Base-by-base conservation (phyloP, 2,888 invertebrate species). In the Pristionchus entomophagus region DNA sequence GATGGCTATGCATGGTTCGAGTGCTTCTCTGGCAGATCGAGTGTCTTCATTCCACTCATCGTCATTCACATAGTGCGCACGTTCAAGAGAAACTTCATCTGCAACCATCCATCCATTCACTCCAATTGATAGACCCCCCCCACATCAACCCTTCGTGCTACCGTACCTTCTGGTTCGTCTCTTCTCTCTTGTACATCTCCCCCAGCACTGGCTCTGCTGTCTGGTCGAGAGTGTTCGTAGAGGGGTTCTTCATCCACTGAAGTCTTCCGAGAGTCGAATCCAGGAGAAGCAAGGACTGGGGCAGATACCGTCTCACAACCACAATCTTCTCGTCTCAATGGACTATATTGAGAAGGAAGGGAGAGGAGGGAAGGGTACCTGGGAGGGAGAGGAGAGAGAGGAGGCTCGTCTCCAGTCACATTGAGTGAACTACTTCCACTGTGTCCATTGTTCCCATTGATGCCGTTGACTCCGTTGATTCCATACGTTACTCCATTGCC, bases 191-290 rank as follows among this genome's bases (percentile, higher is more conserved):
- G 8, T 8, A 12, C 3, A 5, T 14, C 17, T 14, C 5, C 22
- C 14, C 65, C 35, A 22, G 35, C 65, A 65, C 65, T 65, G 14
- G 35, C 19, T 35, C 65, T 65, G 22, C 65, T 65, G 14, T 8
- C 19, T 2, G 65, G 65, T 35, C 65, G 65, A 29, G 62, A 62
- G n/a, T n/a, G 19, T 29, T 59, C 26, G 29, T 69, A 38, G 3
- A 29, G 29, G 8, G 38, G 17, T 5, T 73, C 12, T 12, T 73
- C 73, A n/a, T 73, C 73, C 8, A 73, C 26, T 26, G 73, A 73
- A 38, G 73, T 73, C 41, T 73, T 73, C 26, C 73, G 38, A n/a
- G 73, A 73, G 19, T 73, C 73, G 73, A 73, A 73, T n/a, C 73
- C 73, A 26, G 73, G 73, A 8, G 73, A 73, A 10, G 41, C 32